Conservation (phyloP, 2,888 invertebrate species). For the Dendrolimus pini region DNA sequence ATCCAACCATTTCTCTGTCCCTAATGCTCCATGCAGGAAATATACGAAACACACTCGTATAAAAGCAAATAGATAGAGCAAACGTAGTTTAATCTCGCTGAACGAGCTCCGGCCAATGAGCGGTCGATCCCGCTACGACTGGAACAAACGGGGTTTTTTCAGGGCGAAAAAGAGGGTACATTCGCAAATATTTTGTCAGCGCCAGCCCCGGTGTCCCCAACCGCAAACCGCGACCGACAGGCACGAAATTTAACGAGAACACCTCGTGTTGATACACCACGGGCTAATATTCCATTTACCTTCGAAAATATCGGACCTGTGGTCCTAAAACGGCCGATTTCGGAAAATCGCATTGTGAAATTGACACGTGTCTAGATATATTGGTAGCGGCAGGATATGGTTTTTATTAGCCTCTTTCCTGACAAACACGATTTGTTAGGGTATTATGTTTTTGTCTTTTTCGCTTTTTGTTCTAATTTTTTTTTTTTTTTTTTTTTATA, state of each 20-base stretch:
- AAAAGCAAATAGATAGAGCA: slow-evolving; percentile 10
- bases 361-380: no score
- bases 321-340: no score
- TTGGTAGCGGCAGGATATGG: no score
- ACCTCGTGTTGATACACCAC: background rate
- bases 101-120: slow-evolving; percentile 9
- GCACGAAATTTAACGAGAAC: background rate
- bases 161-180: background rate
- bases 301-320: background rate
- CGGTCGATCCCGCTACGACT: background rate
- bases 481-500: no score
- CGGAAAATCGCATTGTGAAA: no score
- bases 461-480: no score
- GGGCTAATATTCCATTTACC: background rate
- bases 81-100: slow-evolving; percentile 20
- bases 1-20: slow-evolving; percentile 5
- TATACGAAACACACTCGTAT: slow-evolving; percentile 9
- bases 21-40: background rate
- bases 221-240: background rate
- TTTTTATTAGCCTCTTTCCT: no score
- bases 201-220: slow-evolving; percentile 18
- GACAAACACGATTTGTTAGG: no score
- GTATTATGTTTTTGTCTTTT: no score
- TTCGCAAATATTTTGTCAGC: slow-evolving; percentile 24
- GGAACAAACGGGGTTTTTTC: background rate